Base-by-base conservation (phyloP, 2,113 vertebrate genomes). In the Gulo gulo region DNA sequence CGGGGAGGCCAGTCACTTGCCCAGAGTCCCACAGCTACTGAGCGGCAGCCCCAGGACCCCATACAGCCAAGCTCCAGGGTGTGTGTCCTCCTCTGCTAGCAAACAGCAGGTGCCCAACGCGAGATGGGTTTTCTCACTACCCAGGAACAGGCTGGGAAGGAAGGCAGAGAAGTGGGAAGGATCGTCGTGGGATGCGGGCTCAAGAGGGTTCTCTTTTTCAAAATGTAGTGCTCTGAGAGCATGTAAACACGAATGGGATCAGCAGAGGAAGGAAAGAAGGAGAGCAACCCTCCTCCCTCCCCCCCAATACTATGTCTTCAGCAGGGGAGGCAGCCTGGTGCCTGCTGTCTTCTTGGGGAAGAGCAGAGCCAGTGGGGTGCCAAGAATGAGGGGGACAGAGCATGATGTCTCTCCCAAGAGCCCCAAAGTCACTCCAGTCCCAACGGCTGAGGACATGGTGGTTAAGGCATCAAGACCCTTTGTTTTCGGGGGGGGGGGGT, bases 251-350 rank as follows among this genome's bases (percentile, higher is more conserved):
- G 20, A n/a, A 73, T 29, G 29, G 21, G 13, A 47, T n/a, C 18
- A 10, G 42, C 20, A 0, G n/a, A 14, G 1, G 2, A 8, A 26
- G 5, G 18, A 84, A 31, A 7, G 14, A 13, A 34, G 9, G 7
- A 73, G 8, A 59, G 55, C 6, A 23, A 31, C 3, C 52, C 76
- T 91, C 52, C 42, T 23, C 18, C 52, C 20, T 34, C 4, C 7
- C 39, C 52, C 65, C 65, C 31, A 15, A 50, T 11, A 45, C 31
- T 12, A 31, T 14, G 52, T 23, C 80, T 8, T 69, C 67, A 69
- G 34, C 34, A 36, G 67, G 7, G 16, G 31, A 69, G 65, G 65
- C 34, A n/a, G 65, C 65, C 65, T 11, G 34, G 52, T 11, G 39
- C 90, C 29, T 20, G 52, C 79, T 59, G 63, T 26, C 47, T 71